Evolutionary conservation across 2,113 vertebrate species (phyloP).

Genomic region (Microcebus griseorufus): DNA sequence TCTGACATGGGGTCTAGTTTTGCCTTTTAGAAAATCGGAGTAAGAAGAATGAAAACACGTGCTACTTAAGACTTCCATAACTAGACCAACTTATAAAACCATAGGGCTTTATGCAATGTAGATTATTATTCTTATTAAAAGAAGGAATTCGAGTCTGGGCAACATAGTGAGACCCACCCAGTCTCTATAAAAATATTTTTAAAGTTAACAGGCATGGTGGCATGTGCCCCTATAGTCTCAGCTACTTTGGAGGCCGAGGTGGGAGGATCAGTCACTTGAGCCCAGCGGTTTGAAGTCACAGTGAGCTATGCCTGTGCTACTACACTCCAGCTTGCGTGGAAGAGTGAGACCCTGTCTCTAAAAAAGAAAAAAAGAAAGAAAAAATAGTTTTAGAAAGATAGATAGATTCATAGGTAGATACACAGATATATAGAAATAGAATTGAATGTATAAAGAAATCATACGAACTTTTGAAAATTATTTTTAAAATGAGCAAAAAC

Average conservation of each 20-base stretch:
- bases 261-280: too few species aligned
- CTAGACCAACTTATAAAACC: neutral
- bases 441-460: neutral
- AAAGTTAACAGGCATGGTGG: too few species aligned
- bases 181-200: too few species aligned
- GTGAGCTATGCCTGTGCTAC: too few species aligned
- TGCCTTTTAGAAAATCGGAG: neutral
- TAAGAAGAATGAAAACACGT: neutral
- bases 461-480: neutral
- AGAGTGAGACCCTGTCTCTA: too few species aligned
- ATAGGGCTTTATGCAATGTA: neutral
- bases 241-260: too few species aligned
- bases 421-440: neutral
- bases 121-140: conserved; percentile 15
- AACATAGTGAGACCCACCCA: too few species aligned
- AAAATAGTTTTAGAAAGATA: neutral
- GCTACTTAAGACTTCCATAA: neutral
- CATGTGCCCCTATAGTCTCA: too few species aligned
- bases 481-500: neutral
- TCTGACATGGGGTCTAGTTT: neutral
- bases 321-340: too few species aligned
- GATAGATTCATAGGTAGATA: neutral
- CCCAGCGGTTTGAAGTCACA: too few species aligned
- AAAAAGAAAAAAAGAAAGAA: neutral
- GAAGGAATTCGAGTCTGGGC: neutral